phyloP scores from a whole-genome alignment of 2,797 vertebrate genomes.

The Dicrostonyx torquatus region DNA sequence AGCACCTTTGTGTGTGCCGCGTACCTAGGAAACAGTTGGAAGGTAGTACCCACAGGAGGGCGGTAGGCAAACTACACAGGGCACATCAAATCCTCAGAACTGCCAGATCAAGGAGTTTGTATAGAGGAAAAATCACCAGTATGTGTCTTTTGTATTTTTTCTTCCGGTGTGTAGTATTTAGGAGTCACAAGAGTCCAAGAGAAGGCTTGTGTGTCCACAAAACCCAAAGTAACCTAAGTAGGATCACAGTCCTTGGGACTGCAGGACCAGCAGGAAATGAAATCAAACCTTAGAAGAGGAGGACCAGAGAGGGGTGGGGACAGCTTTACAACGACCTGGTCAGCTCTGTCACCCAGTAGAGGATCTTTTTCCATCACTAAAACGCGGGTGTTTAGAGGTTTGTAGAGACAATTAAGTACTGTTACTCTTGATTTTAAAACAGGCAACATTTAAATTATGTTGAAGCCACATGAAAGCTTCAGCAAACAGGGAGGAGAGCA shows the following conservation, averaged over 20 bases:
- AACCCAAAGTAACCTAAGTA: not conserved
- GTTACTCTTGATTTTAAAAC: not conserved
- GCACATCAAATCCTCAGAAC: not conserved
- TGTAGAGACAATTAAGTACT: not conserved
- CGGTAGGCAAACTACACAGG: too few species aligned
- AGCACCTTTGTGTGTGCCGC: not conserved
- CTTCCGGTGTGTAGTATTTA: not conserved
- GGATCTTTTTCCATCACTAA: not conserved
- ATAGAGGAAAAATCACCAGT: not conserved
- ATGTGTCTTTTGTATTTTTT: not conserved
- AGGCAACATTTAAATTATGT: not conserved
- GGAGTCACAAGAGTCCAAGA: not conserved
- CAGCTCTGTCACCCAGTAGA: rapidly evolving
- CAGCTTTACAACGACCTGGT: not conserved
- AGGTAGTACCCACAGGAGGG: not conserved
- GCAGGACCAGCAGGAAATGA: not conserved
- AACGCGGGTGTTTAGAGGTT: not conserved
- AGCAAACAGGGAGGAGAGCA: not conserved
- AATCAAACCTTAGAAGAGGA: not conserved
- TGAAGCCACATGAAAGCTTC: not conserved
- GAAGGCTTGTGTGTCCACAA: not conserved
- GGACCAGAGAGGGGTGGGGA: too few species aligned
- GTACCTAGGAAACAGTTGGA: not conserved
- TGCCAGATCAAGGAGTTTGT: rapidly evolving
- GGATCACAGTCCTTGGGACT: not conserved